Evolutionary conservation across 2,888 invertebrate species (phyloP).

Genomic region (Andrena flavipes): DNA sequence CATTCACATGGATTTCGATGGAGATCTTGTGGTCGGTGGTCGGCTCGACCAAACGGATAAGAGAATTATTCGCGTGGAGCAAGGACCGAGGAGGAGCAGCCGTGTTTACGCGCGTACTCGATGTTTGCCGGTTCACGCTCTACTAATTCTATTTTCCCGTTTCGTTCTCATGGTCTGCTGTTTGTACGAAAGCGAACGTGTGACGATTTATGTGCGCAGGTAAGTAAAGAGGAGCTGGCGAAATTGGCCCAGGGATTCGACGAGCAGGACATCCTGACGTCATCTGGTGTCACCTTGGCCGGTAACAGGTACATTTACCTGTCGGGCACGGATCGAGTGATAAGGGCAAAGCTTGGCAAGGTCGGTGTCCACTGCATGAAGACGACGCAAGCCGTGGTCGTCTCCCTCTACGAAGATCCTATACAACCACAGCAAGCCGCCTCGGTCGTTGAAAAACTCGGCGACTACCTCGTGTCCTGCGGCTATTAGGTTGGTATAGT

Average conservation of each 20-base stretch:
- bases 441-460: slow-evolving; percentile 98
- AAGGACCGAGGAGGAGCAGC: background rate
- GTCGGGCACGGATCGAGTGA: slow-evolving; percentile 96
- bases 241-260: slow-evolving; percentile 96
- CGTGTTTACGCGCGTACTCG: background rate
- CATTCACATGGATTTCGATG: background rate
- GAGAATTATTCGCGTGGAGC: background rate
- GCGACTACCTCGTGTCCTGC: slow-evolving; percentile 98
- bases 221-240: slow-evolving; percentile 95
- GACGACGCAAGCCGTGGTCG: slow-evolving; percentile 97
- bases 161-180: background rate
- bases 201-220: slow-evolving; percentile 76
- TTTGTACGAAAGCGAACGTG: slow-evolving; percentile 12
- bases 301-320: slow-evolving; percentile 97
- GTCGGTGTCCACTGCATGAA: slow-evolving; percentile 98
- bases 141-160: slow-evolving; percentile 1
- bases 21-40: background rate
- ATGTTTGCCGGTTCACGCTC: slow-evolving; percentile 15
- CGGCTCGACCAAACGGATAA: background rate
- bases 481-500: slow-evolving; percentile 91
- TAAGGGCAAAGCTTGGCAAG: slow-evolving; percentile 97
- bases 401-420: slow-evolving; percentile 97
- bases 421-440: slow-evolving; percentile 98
- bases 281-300: slow-evolving; percentile 96
- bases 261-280: slow-evolving; percentile 95